A percentile compares a stretch with the other conserved stretches of the same genome.
Conservation (phyloP, 2,797 vertebrate species). For the Mallotus villosus region DNA sequence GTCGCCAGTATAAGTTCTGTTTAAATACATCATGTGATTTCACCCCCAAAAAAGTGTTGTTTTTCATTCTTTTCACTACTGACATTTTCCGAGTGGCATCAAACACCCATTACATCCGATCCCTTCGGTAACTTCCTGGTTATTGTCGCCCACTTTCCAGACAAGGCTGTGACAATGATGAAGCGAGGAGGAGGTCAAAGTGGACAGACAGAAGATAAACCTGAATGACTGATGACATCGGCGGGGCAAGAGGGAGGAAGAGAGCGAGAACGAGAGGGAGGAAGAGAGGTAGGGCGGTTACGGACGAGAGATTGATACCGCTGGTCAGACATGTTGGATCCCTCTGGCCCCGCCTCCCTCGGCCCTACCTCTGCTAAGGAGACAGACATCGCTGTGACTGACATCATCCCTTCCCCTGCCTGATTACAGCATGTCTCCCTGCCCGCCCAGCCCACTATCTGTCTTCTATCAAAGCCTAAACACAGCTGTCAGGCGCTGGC, state of each 20-base stretch:
- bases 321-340: constrained; percentile 54
- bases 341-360: constrained; percentile 40
- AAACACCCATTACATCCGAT: neutral
- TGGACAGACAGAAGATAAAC: constrained; percentile 48
- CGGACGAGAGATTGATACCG: constrained; percentile 52
- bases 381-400: constrained; percentile 38
- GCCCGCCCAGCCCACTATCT: constrained; percentile 42
- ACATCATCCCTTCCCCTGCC: constrained; percentile 53
- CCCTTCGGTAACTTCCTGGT: neutral
- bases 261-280: too few species aligned
- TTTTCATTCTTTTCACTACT: too few species aligned
- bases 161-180: constrained; percentile 46
- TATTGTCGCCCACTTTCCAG: constrained; percentile 10
- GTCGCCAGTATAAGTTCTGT: too few species aligned
- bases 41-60: too few species aligned
- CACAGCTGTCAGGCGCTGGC: constrained; percentile 30
- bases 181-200: constrained; percentile 53
- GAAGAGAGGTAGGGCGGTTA: constrained; percentile 40
- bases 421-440: constrained; percentile 55
- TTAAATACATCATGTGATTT: too few species aligned
- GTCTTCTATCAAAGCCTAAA: constrained; percentile 44
- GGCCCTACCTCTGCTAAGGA: neutral
- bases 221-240: constrained; percentile 50
- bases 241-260: constrained; percentile 19
- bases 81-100: too few species aligned